Conservation (phyloP, 2,888 invertebrate species). For the Calliopum simillimum region DNA sequence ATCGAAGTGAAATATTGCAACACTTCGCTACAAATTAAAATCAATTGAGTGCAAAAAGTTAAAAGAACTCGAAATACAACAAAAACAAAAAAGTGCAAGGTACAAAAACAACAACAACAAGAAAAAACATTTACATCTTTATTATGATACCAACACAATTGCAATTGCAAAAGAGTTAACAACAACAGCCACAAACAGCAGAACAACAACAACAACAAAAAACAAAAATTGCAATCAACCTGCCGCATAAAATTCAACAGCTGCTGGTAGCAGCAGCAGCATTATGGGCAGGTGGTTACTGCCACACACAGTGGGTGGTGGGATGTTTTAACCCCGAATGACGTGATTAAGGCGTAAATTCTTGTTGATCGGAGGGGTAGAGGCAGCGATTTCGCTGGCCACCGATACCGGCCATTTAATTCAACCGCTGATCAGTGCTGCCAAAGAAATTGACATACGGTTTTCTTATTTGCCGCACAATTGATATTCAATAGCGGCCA, state of each 20-base stretch:
- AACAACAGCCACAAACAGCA: slow-evolving; percentile 6
- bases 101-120: not conserved
- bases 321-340: no score
- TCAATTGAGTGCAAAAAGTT: slow-evolving; percentile 45
- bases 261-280: not conserved
- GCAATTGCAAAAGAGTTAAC: slow-evolving; percentile 4
- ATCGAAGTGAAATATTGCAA: no score
- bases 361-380: no score
- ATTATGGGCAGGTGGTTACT: slow-evolving; percentile 11
- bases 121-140: no score
- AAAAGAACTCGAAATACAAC: slow-evolving; percentile 39
- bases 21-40: slow-evolving; percentile 35
- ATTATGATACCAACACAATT: no score
- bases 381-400: not conserved
- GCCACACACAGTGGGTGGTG: no score
- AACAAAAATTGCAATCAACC: no score
- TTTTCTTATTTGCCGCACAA: slow-evolving; percentile 54
- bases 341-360: no score
- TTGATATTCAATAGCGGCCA: slow-evolving; percentile 46
- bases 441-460: slow-evolving; percentile 45
- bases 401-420: slow-evolving; percentile 34
- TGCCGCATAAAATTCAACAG: no score
- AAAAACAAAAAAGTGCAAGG: slow-evolving; percentile 48
- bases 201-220: slow-evolving; percentile 45
- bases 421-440: slow-evolving; percentile 44